Conservation (phyloP, 1,140 invertebrate species). For the Magallana gigas region DNA sequence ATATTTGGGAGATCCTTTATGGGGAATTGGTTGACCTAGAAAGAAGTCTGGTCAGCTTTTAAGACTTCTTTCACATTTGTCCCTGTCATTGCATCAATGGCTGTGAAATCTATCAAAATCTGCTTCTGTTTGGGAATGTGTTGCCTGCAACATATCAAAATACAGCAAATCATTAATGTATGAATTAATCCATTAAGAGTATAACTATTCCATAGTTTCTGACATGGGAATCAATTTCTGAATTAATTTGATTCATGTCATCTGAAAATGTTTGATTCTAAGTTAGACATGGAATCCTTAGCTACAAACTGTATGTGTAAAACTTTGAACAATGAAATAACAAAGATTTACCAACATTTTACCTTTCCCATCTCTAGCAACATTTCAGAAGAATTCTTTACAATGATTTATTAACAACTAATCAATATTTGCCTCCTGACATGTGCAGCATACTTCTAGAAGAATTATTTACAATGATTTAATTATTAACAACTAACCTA, state of each 20-base stretch:
- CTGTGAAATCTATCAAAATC: constrained; percentile 85
- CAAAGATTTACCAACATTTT: too few species aligned
- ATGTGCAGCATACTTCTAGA: constrained; percentile 86
- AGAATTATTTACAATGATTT: too few species aligned
- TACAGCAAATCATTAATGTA: background rate
- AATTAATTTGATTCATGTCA: background rate
- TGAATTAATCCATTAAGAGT: too few species aligned
- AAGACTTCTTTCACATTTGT: background rate
- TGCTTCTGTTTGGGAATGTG: constrained; percentile 77
- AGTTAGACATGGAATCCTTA: background rate
- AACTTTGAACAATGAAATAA: background rate
- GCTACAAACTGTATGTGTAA: background rate
- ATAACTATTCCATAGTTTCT: too few species aligned
- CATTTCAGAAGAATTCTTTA: too few species aligned
- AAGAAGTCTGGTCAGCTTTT: background rate
- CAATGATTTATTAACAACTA: too few species aligned
- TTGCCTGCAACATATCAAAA: constrained; percentile 39
- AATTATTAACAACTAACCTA: constrained; percentile 60
- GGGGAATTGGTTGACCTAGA: too few species aligned
- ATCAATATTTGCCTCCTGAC: constrained; percentile 84
- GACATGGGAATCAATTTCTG: background rate
- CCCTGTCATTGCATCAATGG: constrained; percentile 56
- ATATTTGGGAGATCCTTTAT: too few species aligned
- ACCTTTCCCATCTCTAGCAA: too few species aligned
- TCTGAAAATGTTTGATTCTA: too few species aligned